phyloP scores from a whole-genome alignment of 2,113 vertebrate species.

The Thymallus thymallus region DNA sequence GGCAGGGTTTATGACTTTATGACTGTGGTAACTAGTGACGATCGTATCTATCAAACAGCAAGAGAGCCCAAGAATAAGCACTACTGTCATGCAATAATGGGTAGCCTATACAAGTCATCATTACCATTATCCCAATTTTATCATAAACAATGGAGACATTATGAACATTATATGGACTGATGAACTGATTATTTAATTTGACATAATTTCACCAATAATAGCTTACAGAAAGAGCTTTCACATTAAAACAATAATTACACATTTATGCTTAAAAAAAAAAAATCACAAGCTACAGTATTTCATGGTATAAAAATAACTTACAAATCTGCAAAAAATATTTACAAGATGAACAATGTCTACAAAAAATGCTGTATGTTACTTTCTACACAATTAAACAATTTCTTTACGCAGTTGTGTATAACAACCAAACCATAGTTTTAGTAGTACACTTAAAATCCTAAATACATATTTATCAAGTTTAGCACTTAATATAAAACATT shows the following conservation, averaged over 20 bases:
- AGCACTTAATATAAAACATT: neutral
- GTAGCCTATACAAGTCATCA: neutral
- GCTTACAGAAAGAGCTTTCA: neutral
- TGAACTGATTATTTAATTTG: neutral
- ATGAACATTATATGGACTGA: neutral
- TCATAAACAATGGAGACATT: too few relatives aligned
- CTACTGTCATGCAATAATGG: neutral
- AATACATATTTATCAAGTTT: neutral
- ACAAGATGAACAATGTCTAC: slow-evolving; percentile 78
- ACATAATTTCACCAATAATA: neutral
- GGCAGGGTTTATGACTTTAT: too few relatives aligned
- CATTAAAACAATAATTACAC: neutral
- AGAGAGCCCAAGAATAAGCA: neutral
- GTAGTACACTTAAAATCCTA: neutral
- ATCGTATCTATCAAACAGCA: neutral
- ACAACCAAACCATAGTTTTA: neutral
- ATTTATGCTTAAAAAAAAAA: neutral
- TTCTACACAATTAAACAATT: neutral
- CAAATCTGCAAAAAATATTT: slow-evolving; percentile 86
- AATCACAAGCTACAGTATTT: slow-evolving; percentile 67
- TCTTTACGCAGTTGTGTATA: neutral
- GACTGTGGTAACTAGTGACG: too few relatives aligned
- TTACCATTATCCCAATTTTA: neutral
- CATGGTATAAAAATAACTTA: slow-evolving; percentile 91
- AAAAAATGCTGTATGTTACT: slow-evolving; percentile 15